phyloP scores from a whole-genome alignment of 2,113 vertebrate genomes.

The Pluvialis apricaria region DNA sequence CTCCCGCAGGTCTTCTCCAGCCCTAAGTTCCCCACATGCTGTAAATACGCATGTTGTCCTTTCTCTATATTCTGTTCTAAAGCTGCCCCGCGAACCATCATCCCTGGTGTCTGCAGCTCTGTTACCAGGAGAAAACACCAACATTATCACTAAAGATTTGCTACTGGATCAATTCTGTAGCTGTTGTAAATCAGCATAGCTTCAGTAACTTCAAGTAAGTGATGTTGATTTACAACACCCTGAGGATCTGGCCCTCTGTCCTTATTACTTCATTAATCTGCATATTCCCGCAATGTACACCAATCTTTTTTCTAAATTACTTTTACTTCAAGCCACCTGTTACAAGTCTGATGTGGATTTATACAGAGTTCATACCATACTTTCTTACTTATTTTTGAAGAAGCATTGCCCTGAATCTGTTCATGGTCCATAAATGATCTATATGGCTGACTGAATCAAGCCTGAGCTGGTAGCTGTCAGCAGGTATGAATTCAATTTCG shows the following conservation, averaged over 20 bases:
- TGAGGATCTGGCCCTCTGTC: conserved; percentile 18
- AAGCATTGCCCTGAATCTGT: conserved; percentile 19
- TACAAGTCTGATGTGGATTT: conserved; percentile 3
- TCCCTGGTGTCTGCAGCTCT: background rate
- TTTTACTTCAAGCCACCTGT: background rate
- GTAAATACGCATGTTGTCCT: background rate
- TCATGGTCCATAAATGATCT: conserved; percentile 31
- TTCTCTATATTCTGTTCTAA: background rate
- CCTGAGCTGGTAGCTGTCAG: background rate
- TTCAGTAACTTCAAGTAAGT: conserved; percentile 3
- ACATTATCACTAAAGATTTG: conserved; percentile 11
- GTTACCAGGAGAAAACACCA: background rate
- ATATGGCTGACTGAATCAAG: conserved; percentile 12
- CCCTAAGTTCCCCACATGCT: background rate
- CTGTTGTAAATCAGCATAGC: conserved; percentile 25
- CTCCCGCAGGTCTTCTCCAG: conserved; percentile 21
- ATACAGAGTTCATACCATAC: background rate
- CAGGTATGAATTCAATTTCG: conserved; percentile 42
- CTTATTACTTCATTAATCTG: conserved; percentile 46
- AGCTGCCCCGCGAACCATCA: background rate
- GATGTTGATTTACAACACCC: background rate
- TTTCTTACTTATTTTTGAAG: conserved; percentile 37
- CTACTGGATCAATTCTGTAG: background rate
- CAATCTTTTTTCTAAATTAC: conserved; percentile 4
- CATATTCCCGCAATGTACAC: conserved; percentile 35